Conservation (phyloP, 2,888 invertebrate genomes). For the Epinotia ramella region DNA sequence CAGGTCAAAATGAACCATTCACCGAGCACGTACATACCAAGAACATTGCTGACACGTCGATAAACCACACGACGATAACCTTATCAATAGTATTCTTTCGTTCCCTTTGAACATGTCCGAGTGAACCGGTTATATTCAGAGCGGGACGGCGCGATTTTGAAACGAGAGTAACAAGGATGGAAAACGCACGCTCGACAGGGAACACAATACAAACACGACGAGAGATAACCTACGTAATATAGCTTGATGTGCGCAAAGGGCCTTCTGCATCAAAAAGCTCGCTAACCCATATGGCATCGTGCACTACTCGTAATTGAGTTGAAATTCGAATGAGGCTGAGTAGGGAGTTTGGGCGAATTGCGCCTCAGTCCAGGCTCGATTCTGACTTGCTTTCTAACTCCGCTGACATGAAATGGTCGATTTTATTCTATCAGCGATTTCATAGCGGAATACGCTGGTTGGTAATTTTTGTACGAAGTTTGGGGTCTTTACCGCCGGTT, state of each 20-base stretch:
- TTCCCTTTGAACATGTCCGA: conserved; percentile 61
- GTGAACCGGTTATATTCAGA: conserved; percentile 66
- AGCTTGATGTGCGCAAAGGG: conserved; percentile 50
- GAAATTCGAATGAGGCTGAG: neutral
- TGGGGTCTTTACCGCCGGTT: conserved; percentile 10
- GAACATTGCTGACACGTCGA: conserved; percentile 10
- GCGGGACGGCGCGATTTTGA: conserved; percentile 51
- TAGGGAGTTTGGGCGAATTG: neutral
- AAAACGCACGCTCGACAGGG: conserved; percentile 59
- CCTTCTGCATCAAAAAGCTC: conserved; percentile 26
- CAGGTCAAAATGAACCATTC: conserved; percentile 20
- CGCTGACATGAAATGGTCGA: conserved; percentile 67
- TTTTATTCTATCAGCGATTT: conserved; percentile 69
- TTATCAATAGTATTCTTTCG: conserved; percentile 59
- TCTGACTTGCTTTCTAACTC: conserved; percentile 55
- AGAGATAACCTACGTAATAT: conserved; percentile 60
- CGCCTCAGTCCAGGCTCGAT: conserved; percentile 41
- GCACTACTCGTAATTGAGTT: neutral
- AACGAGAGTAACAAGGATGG: conserved; percentile 57
- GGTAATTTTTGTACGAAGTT: conserved; percentile 50
- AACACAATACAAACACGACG: conserved; percentile 70
- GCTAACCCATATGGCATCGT: neutral
- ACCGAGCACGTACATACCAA: conserved; percentile 34
- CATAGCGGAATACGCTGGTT: conserved; percentile 51
- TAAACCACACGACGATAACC: conserved; percentile 36